phyloP scores from a whole-genome alignment of 2,888 invertebrate species.

The Nymphalis polychloros region DNA sequence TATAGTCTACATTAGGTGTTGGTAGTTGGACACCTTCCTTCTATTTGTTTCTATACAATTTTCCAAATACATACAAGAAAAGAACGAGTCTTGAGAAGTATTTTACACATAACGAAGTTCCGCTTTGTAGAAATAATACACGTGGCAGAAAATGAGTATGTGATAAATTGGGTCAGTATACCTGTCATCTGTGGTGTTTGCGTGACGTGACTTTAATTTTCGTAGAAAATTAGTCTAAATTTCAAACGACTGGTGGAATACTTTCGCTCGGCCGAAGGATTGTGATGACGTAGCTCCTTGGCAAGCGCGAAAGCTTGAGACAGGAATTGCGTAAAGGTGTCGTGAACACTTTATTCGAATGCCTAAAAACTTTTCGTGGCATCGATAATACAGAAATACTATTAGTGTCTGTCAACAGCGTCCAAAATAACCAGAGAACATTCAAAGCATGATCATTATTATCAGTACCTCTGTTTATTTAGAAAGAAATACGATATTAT shows the following conservation, averaged over 20 bases:
- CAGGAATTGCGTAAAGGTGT: slow-evolving; percentile 78
- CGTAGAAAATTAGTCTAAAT: slow-evolving; percentile 60
- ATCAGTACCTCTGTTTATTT: background rate
- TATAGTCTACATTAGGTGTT: background rate
- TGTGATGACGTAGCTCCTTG: slow-evolving; percentile 70
- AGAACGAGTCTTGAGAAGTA: no score
- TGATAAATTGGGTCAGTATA: slow-evolving; percentile 63
- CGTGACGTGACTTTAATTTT: slow-evolving; percentile 38
- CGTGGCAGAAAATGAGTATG: slow-evolving; percentile 37
- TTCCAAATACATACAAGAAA: background rate
- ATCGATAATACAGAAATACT: slow-evolving; percentile 71
- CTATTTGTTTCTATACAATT: background rate
- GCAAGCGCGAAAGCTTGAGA: slow-evolving; percentile 71
- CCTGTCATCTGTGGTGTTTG: slow-evolving; percentile 44
- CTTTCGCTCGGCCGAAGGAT: slow-evolving; percentile 59
- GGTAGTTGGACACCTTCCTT: background rate
- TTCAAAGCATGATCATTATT: slow-evolving; percentile 51
- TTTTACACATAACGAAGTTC: slow-evolving; percentile 18
- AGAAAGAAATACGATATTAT: no score
- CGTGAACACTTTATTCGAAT: slow-evolving; percentile 70
- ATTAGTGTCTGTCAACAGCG: slow-evolving; percentile 67
- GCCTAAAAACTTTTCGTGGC: slow-evolving; percentile 64
- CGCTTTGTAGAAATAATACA: slow-evolving; percentile 17
- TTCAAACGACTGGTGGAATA: slow-evolving; percentile 55
- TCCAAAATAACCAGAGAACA: slow-evolving; percentile 55